Base-by-base conservation (phyloP, 2,113 vertebrate species). In the Poeciliopsis occidentalis region DNA sequence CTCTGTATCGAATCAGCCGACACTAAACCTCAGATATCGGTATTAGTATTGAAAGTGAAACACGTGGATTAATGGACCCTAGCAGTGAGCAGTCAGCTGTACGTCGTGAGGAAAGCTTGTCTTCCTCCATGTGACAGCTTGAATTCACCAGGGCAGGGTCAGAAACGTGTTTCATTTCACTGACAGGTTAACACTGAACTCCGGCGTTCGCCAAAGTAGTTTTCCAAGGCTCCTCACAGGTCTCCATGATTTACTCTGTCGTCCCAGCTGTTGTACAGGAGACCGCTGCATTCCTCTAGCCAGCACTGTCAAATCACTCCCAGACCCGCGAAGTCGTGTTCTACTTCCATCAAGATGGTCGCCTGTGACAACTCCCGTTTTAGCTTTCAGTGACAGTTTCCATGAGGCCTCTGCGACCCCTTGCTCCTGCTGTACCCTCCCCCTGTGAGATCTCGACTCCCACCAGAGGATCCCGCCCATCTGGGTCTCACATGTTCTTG, bases 401-500 rank as follows among this genome's bases (percentile, higher is more conserved):
- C 12, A 37, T 37, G 19, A 22, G 22, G 51, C 51, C 17, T n/a
- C 22, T n/a, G 24, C 24, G 8, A 57, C 22, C 13, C n/a, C 24
- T 57, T 34, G 61, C 26, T 73, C 30, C 63, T 69, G 60, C 64
- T 12, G 67, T 69, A 32, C 32, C 75, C 71, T 27, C 27, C 27
- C 61, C 41, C 64, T 71, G 62, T 70, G 79, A 11, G 64, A 73
- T 62, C 60, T 67, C 65, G 30, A 70, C 29, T 71, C 78, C 73
- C 66, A 68, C 74, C 26, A 31, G 31, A 67, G 39, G 63, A 39
- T 62, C 26, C 8, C 51, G n/a, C 37, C 37, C 87, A 82, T 87
- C 77, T 87, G 87, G 4, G 30, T 26, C 71, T 87, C 87, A 85
- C 80, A 72, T 88, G 87, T 77, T 76, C 15, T 37, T 22, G 41